Base-by-base conservation (phyloP, 2,113 vertebrate genomes). In the Butorides virescens region DNA sequence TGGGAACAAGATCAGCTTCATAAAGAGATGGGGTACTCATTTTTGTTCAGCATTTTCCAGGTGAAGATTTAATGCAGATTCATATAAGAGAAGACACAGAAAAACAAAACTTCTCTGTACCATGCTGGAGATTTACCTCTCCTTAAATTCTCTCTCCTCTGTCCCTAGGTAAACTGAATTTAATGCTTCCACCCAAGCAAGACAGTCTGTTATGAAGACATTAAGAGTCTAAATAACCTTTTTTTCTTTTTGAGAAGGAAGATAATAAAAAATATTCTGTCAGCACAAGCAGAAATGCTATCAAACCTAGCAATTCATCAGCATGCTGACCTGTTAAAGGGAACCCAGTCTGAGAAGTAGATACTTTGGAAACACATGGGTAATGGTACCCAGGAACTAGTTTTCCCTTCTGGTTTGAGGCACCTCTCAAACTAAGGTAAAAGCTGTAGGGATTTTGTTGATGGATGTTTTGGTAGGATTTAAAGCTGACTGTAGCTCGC, bases 21-120 rank as follows among this genome's bases (percentile, higher is more conserved):
- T 37, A 55, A 75, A 49, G 36, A 21, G 16, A n/a, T 0, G 0
- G 4, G 5, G 2, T 27, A 73, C 11, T 44, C 36, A 17, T 73
- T 68, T 62, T 47, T 77, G 12, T 66, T 81, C 42, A 67, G 10
- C 3, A 7, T 84, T 86, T 93, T 70, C 34, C 29, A 46, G 26
- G 27, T 39, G 55, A 58, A 81, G 34, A 27, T 73, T 76, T 62
- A 88, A 42, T 37, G 18, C 29, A 70, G 68, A 37, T 62, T 81
- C 18, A 58, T 55, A 8, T 30, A 37, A 55, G 58, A 72, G 36
- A 49, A 82, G 52, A 55, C 10, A 39, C 1, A 42, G 63, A 91
- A 34, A 77, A 83, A 80, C 10, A 68, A 89, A 91, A 22, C 0
- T 15, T 25, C 52, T 58, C 50, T 49, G 49, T 87, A 58, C 13